Conservation (phyloP, 1,140 invertebrate genomes). For the Rhopalosiphum maidis region DNA sequence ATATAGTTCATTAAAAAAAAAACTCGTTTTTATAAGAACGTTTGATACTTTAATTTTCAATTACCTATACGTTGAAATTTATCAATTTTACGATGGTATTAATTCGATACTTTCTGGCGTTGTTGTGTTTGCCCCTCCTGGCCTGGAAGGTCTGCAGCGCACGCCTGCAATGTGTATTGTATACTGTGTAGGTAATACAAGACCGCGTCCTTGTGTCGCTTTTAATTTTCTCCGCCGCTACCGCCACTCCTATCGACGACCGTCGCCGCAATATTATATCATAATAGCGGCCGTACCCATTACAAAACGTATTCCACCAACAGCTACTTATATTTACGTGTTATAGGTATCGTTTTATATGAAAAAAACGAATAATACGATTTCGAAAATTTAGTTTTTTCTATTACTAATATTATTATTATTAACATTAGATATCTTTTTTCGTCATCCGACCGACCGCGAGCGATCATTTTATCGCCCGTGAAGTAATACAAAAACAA, state of each 20-base stretch:
- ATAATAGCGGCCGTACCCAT: not conserved
- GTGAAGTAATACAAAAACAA: not conserved
- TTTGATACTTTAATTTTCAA: not conserved
- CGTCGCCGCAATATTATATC: conserved; percentile 1
- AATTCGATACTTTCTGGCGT: not conserved
- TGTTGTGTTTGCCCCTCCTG: not conserved
- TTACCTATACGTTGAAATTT: not conserved
- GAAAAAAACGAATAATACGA: not conserved
- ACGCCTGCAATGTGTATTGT: not conserved
- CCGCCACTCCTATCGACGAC: not conserved
- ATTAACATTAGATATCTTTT: not conserved
- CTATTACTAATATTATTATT: not conserved
- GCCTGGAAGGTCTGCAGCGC: not conserved
- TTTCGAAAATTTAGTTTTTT: not conserved
- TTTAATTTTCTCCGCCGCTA: not conserved
- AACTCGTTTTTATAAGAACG: not conserved
- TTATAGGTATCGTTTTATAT: not conserved
- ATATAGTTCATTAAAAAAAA: not conserved
- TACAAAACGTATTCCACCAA: not conserved
- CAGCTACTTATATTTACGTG: not conserved
- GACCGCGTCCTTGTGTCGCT: not conserved
- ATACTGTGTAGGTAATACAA: not conserved
- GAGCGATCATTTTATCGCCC: not conserved
- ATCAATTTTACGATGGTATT: not conserved
- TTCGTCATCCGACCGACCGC: not conserved